These are phyloP conservation scores for Phoxinus dragarum DNA, from an alignment of 2,797 vertebrate genomes.

Conservation along the genomic window DNA sequence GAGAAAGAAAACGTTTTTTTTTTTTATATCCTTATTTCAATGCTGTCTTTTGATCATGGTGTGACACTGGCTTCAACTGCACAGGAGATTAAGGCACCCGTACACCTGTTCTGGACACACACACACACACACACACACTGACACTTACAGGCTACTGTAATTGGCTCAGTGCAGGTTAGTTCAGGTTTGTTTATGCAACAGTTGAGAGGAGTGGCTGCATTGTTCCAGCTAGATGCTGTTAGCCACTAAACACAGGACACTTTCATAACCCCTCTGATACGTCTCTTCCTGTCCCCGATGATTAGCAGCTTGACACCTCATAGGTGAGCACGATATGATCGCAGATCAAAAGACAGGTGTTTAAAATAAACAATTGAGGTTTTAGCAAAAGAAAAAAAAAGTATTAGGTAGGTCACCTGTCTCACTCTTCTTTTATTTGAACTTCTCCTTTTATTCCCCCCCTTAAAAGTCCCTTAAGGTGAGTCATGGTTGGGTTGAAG, in stretches of 20 bases:
- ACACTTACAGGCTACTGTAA: slow-evolving; percentile 42
- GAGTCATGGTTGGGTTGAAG: slow-evolving; percentile 39
- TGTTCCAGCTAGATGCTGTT: slow-evolving; percentile 31
- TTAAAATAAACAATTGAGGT: neutral
- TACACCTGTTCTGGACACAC: slow-evolving; percentile 37
- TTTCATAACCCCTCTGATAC: slow-evolving; percentile 41
- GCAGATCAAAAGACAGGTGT: slow-evolving; percentile 8
- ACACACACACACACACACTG: slow-evolving; percentile 34
- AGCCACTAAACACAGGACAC: slow-evolving; percentile 33
- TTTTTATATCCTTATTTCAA: slow-evolving; percentile 32
- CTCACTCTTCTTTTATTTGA: neutral
- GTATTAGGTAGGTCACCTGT: neutral
- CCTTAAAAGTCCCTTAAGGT: neutral
- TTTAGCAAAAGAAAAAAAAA: neutral
- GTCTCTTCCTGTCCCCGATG: slow-evolving; percentile 20
- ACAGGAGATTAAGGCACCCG: slow-evolving; percentile 24
- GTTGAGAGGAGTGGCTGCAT: slow-evolving; percentile 23
- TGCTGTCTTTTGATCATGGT: slow-evolving; percentile 41
- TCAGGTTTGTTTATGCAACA: slow-evolving; percentile 57
- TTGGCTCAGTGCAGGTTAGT: slow-evolving; percentile 50
- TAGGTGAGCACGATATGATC: no score
- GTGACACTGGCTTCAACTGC: slow-evolving; percentile 34
- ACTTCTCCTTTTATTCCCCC: neutral
- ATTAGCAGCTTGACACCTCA: slow-evolving; percentile 2
- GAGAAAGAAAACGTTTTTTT: slow-evolving; percentile 33